A percentile compares a stretch with the other conserved stretches of the same genome.
These are phyloP conservation scores for Tortricodes alternella DNA, from an alignment of 2,888 invertebrate genomes.

Conservation along the genomic window DNA sequence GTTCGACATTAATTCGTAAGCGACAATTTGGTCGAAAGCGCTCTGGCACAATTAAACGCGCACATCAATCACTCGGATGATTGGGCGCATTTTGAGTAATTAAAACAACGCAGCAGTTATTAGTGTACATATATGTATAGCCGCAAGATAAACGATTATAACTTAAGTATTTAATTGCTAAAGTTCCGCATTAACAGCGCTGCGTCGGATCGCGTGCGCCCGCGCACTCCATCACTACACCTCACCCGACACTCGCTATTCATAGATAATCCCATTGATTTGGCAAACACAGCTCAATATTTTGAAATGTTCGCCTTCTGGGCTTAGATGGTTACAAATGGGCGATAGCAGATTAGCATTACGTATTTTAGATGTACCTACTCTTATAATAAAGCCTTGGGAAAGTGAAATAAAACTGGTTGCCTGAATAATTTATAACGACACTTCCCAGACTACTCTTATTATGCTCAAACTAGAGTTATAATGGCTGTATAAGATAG, in stretches of 20 bases:
- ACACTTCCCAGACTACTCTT: too few species aligned
- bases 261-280: constrained; percentile 20
- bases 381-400: too few species aligned
- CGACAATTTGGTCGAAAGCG: constrained; percentile 11
- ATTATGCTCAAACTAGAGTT: too few species aligned
- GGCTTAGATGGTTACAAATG: background rate
- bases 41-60: background rate
- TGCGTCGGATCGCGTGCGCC: background rate
- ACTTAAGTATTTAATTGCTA: constrained; percentile 6
- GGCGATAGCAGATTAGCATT: too few species aligned
- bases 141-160: constrained; percentile 7
- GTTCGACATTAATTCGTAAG: background rate
- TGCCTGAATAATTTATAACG: too few species aligned
- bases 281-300: constrained; percentile 14
- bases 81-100: constrained; percentile 17
- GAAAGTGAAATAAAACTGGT: too few species aligned
- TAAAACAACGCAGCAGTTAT: constrained; percentile 5
- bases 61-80: constrained; percentile 17
- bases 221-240: constrained; percentile 8
- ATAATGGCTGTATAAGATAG: too few species aligned
- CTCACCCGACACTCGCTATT: background rate
- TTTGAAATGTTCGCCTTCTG: constrained; percentile 8
- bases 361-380: too few species aligned
- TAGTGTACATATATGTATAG: too few species aligned
- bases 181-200: background rate